Base-by-base conservation (phyloP, 2,888 invertebrate genomes). In the Cataglyphis altisquamis region DNA sequence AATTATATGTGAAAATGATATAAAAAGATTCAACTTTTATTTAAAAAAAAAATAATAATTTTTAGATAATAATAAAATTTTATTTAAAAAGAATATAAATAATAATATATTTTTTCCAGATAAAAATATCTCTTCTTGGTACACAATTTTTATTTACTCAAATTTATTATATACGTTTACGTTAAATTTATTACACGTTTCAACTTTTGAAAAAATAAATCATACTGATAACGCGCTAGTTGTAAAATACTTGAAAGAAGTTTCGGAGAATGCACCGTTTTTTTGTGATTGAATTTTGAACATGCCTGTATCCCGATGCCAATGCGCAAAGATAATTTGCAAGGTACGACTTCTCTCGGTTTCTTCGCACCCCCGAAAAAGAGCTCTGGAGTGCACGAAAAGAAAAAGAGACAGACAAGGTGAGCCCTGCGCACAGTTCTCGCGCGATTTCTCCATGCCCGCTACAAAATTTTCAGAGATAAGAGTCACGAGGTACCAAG, bases 381-480 rank as follows among this genome's bases (percentile, higher is more conserved):
- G 75, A 74, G 52, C 83, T 73, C 55, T 62, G 62, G 66, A 72
- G 82, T 78, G 83, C 60, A 32, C 45, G 5, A 12, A 60, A 39
- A 21, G 57, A 60, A 41, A 67, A 45, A 18, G 25, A 21, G 18
- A 32, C 57, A 62, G 25, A 21, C 39, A 45, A 41, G 25, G 25
- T 25, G 67, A 52, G n/a, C 3, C 45, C 52, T 66, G 63, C 45
- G 55, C 15, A 73, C 63, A 63, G 75, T 85, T 89, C 87, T 77
- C 86, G 90, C 86, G 89, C 87, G 77, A 86, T 90, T 90, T 87
- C 86, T 87, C 82, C 82, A 74, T 85, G 82, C 73, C 82, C 85
- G 82, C 80, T 81, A 72, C 82, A 84, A 90, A 90, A 90, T 90
- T 87, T 84, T 39, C 74, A 48, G 62, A 80, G 89, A 91, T 90